Evolutionary conservation across 1,140 invertebrate genomes (phyloP).

Genomic region (Drosophila parvula): DNA sequence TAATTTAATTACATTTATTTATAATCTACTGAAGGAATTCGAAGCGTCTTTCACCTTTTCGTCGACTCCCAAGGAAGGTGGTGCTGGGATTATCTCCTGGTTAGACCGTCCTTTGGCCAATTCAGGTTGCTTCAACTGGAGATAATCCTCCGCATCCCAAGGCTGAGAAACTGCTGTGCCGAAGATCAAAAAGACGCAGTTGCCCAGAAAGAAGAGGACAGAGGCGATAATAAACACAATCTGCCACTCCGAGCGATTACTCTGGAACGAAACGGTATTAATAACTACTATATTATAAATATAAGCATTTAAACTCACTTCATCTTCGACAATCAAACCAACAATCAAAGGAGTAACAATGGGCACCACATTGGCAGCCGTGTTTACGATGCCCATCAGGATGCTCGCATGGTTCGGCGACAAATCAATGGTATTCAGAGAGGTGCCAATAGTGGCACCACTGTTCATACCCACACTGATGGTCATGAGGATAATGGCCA

Average conservation of each 20-base stretch:
- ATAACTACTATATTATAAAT: not conserved
- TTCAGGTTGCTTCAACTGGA: constrained; percentile 12
- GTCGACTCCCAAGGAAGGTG: not conserved
- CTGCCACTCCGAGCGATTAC: constrained; percentile 87
- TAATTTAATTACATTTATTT: not conserved
- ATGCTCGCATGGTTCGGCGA: constrained; percentile 91
- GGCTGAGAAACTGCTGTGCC: constrained; percentile 87
- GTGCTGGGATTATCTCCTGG: not conserved
- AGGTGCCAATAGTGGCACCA: constrained; percentile 89
- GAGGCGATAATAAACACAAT: constrained; percentile 90
- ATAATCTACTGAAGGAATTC: not conserved
- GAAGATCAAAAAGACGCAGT: constrained; percentile 89
- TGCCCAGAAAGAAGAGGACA: constrained; percentile 88
- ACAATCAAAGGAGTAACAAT: constrained; percentile 88
- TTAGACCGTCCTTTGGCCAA: not conserved
- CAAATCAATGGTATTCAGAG: constrained; percentile 89
- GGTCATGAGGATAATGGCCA: constrained; percentile 87
- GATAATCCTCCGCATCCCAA: constrained; percentile 86
- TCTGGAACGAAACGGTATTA: constrained; percentile 67
- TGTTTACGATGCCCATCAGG: constrained; percentile 89
- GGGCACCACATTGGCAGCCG: constrained; percentile 88
- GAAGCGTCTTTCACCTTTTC: not conserved
- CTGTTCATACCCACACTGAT: constrained; percentile 91
- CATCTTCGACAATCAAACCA: constrained; percentile 87
- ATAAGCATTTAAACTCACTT: constrained; percentile 83